phyloP scores from a whole-genome alignment of 2,113 vertebrate species.

The Dromiciops gliroides region DNA sequence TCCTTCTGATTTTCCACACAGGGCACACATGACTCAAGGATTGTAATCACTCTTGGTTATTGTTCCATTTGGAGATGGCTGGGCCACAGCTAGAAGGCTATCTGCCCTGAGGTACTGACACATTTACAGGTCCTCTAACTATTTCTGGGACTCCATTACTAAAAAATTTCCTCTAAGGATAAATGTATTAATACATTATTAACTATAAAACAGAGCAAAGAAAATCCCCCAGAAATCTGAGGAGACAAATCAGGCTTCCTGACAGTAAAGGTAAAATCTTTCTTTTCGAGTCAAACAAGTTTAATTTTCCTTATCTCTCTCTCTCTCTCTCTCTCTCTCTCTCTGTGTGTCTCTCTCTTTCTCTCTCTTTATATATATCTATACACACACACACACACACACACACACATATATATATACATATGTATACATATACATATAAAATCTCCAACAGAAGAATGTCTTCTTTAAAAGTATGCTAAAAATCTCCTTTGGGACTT shows the following conservation, averaged over 20 bases:
- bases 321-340: too few species aligned
- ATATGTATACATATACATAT: too few species aligned
- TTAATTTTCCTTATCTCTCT: constrained; percentile 67
- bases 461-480: constrained; percentile 56
- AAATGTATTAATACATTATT: not conserved
- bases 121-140: not conserved
- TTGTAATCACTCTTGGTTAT: not conserved
- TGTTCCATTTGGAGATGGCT: not conserved
- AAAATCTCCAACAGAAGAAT: constrained; percentile 49
- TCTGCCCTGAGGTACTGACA: not conserved
- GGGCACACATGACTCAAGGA: not conserved
- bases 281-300: constrained; percentile 64
- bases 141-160: not conserved
- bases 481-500: constrained; percentile 74
- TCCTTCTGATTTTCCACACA: not conserved
- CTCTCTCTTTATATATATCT: too few species aligned
- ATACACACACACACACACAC: too few species aligned
- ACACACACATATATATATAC: too few species aligned
- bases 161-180: not conserved
- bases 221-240: not conserved
- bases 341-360: too few species aligned
- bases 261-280: constrained; percentile 70
- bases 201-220: not conserved
- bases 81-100: not conserved
- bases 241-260: not conserved